Evolutionary conservation across 2,113 vertebrate species (phyloP).

Genomic region (Carollia perspicillata): DNA sequence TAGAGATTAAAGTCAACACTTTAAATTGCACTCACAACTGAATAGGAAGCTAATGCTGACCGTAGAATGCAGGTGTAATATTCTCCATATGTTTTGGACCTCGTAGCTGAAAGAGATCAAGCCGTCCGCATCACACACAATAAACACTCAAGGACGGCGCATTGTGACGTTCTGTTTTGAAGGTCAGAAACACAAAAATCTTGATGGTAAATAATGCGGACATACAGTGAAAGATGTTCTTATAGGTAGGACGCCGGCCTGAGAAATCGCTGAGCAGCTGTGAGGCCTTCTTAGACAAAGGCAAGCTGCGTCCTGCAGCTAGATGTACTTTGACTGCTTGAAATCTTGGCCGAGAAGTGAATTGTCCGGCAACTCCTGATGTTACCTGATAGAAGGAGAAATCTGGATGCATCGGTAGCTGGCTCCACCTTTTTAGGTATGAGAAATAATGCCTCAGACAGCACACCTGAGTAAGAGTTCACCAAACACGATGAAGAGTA

Average conservation of each 20-base stretch:
- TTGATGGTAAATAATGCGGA: background rate
- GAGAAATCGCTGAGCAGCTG: background rate
- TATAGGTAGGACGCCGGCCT: background rate
- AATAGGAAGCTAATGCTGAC: constrained; percentile 50
- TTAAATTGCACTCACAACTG: constrained; percentile 44
- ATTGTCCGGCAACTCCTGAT: background rate
- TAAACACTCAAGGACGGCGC: background rate
- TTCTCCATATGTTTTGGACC: constrained; percentile 55
- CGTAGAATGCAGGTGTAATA: constrained; percentile 52
- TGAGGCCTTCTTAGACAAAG: background rate
- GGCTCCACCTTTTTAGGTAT: background rate
- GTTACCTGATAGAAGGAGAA: background rate
- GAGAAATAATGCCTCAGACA: background rate
- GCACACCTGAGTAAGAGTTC: background rate
- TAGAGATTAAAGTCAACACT: constrained; percentile 75
- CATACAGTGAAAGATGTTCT: background rate
- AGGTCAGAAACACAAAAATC: background rate
- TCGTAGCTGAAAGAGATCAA: constrained; percentile 17
- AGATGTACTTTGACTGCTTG: background rate
- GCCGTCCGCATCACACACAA: background rate
- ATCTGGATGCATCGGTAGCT: background rate
- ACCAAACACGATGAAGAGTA: background rate
- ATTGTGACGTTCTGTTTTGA: background rate
- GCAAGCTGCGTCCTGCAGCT: background rate
- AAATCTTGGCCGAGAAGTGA: background rate